Conservation (phyloP, 2,113 vertebrate genomes). For the Cephalopterus ornatus region DNA sequence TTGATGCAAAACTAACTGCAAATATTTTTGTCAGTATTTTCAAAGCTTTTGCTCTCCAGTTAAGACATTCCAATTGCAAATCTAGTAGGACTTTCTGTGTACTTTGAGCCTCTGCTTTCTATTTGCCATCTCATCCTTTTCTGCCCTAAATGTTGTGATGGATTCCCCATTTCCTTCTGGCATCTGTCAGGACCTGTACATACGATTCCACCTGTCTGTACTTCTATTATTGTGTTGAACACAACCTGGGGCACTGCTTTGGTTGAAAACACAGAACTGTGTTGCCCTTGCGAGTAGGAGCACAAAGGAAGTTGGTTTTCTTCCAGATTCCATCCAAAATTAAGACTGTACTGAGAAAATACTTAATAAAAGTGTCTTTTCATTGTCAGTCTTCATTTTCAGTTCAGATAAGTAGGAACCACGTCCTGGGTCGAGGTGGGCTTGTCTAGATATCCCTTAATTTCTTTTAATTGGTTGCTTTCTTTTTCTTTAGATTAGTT, state of each 20-base stretch:
- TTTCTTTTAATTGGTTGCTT: background rate
- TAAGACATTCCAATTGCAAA: background rate
- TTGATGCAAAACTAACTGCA: background rate
- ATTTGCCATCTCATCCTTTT: background rate
- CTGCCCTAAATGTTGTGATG: background rate
- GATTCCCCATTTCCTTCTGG: background rate
- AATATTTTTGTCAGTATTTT: background rate
- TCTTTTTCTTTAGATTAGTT: background rate
- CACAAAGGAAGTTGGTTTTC: background rate
- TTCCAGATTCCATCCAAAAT: background rate
- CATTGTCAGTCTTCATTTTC: background rate
- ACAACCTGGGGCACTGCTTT: background rate
- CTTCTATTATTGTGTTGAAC: background rate
- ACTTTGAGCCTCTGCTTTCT: background rate
- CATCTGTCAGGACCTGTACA: background rate
- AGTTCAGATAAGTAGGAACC: background rate
- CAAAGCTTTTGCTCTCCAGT: background rate
- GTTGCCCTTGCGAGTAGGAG: background rate
- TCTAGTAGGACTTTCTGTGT: background rate
- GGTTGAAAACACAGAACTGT: background rate
- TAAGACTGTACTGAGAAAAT: background rate
- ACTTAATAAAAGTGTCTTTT: background rate
- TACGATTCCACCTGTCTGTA: background rate
- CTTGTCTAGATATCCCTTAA: background rate
- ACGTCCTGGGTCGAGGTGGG: accelerated